phyloP scores from a whole-genome alignment of 2,797 vertebrate species.

The Esox masquinongy region DNA sequence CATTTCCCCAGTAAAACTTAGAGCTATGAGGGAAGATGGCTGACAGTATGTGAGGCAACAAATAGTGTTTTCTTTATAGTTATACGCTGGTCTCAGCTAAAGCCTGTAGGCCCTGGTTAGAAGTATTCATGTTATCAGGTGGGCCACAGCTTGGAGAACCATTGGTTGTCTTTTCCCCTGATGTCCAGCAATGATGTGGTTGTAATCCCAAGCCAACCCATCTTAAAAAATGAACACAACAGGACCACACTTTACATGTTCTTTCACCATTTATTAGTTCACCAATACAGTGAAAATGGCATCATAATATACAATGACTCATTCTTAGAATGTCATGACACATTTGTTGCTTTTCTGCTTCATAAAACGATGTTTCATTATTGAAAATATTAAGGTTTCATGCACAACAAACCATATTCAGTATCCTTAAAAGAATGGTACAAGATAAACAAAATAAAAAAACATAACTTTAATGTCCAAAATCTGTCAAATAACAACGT shows the following conservation, averaged over 20 bases:
- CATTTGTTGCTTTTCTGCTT: constrained; percentile 86
- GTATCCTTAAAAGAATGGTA: constrained; percentile 90
- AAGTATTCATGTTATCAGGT: not conserved
- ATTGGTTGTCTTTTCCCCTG: not conserved
- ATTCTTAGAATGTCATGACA: constrained; percentile 96
- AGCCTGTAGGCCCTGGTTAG: not conserved
- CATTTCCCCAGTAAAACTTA: not conserved
- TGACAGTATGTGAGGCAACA: not conserved
- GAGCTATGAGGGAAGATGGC: not conserved
- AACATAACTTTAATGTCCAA: constrained; percentile 77
- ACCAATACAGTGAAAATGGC: constrained; percentile 98
- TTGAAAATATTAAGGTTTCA: constrained; percentile 91
- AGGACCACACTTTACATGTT: constrained; percentile 58
- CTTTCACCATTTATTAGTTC: constrained; percentile 93
- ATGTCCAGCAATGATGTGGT: not conserved
- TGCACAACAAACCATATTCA: constrained; percentile 93
- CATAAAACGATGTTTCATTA: constrained; percentile 88
- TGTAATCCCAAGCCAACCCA: not conserved
- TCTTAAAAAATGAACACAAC: constrained; percentile 56
- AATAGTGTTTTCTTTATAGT: not conserved
- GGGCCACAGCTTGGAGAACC: constrained; percentile 6
- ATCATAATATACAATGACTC: constrained; percentile 97
- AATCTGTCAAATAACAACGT: constrained; percentile 79
- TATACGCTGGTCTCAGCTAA: not conserved
- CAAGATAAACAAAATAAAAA: constrained; percentile 84